phyloP scores from a whole-genome alignment of 1,140 invertebrate genomes.

The Drosophila busckii region DNA sequence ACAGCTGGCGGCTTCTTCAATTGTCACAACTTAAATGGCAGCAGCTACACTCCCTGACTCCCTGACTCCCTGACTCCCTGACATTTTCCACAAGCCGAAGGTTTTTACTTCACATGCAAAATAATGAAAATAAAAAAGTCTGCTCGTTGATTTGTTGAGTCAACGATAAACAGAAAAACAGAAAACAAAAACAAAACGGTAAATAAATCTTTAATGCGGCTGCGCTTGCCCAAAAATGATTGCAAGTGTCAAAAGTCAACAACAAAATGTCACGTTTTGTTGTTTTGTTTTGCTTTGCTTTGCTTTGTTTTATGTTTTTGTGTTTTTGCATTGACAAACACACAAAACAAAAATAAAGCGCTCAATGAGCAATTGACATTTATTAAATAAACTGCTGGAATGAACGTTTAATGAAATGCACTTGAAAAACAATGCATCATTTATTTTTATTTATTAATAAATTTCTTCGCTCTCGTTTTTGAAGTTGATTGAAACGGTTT shows the following conservation, averaged over 20 bases:
- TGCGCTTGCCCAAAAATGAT: slow-evolving; percentile 54
- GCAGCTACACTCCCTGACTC: slow-evolving; percentile 29
- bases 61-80: slow-evolving; percentile 38
- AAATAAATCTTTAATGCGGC: slow-evolving; percentile 57
- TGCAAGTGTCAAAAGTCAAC: slow-evolving; percentile 74
- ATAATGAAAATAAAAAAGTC: slow-evolving; percentile 11
- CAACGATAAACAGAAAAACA: no score
- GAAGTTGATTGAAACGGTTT: slow-evolving; percentile 49
- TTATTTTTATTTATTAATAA: neutral
- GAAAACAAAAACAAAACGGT: no score
- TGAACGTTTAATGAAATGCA: slow-evolving; percentile 42
- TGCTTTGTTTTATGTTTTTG: slow-evolving; percentile 19
- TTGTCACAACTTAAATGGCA: slow-evolving; percentile 49
- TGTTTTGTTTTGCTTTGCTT: slow-evolving; percentile 54
- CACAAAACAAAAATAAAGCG: slow-evolving; percentile 22
- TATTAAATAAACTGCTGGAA: slow-evolving; percentile 46
- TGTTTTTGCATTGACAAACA: slow-evolving; percentile 18
- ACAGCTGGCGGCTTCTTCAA: slow-evolving; percentile 22
- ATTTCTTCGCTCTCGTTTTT: neutral
- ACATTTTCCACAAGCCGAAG: slow-evolving; percentile 48
- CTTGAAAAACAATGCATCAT: slow-evolving; percentile 32
- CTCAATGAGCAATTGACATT: slow-evolving; percentile 61
- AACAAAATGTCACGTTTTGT: slow-evolving; percentile 71
- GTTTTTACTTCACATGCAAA: slow-evolving; percentile 31
- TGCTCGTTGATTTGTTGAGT: slow-evolving; percentile 30